phyloP scores from a whole-genome alignment of 2,888 invertebrate species.

The Caradrina kadenii region DNA sequence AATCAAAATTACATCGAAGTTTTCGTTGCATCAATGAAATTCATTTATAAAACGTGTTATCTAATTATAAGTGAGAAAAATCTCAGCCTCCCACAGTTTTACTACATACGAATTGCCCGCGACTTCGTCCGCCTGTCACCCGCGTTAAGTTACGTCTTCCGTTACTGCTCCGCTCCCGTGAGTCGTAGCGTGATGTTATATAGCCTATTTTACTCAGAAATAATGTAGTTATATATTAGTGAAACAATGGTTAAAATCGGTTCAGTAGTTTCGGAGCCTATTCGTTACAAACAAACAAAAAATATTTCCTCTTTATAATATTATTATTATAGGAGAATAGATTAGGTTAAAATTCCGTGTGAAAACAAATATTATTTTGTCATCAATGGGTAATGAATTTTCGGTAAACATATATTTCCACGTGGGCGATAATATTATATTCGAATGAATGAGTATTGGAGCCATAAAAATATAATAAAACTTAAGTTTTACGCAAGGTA shows the following conservation, averaged over 20 bases:
- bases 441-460: slow-evolving; percentile 12
- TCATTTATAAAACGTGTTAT: slow-evolving; percentile 13
- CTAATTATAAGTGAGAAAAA: slow-evolving; percentile 12
- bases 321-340: no score
- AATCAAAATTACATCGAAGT: slow-evolving; percentile 5
- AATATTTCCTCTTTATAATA: no score
- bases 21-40: slow-evolving; percentile 21
- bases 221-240: no score
- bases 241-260: no score
- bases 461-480: slow-evolving; percentile 54
- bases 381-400: slow-evolving; percentile 17
- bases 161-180: no score
- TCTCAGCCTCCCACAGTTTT: slow-evolving; percentile 24
- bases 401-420: slow-evolving; percentile 1
- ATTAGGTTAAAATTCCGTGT: slow-evolving; percentile 35
- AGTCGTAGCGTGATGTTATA: no score
- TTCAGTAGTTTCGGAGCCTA: no score
- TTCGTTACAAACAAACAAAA: no score
- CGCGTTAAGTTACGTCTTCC: no score
- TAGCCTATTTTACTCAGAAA: no score
- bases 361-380: slow-evolving; percentile 45
- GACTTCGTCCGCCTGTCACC: no score
- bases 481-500: slow-evolving; percentile 21
- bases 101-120: no score
- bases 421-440: slow-evolving; percentile 18